Evolutionary conservation across 2,797 vertebrate species (phyloP), one percentile per base, ranked within the genome.

Genomic region (Tiaroga cobitis): DNA sequence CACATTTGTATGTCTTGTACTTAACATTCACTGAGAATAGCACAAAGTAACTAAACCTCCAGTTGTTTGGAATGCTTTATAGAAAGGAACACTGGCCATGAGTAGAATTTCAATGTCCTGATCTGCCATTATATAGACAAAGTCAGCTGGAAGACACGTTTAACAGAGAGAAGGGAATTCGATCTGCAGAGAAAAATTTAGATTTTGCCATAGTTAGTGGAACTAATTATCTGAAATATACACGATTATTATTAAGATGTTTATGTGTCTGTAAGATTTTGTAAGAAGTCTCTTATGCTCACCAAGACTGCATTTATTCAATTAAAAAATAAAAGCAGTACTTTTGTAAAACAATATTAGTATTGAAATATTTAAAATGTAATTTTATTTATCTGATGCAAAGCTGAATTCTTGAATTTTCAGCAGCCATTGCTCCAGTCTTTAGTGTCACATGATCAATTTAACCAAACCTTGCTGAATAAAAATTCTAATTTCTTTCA

Each of bases 1-100:
- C 65, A 46, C 24, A 59, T 59, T 34, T 49, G 43, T 8, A 29
- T 16, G 0, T 69, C 24, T 72, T 43, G 43, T 56, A 29, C 76
- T 65, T 65, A 80, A 80, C 56, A 85, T 85, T 85, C 77, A 26
- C 67, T 67, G 56, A 63, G 68, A 51, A 59, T 26, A 61, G 37
- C 24, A 79, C 67, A 79, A 61, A 74, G n/a, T 84, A 37, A 65
- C 49, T 79, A 39, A 43, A 39, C 49, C 67, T 81, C 13, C 19
- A 41, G 10, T 82, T 73, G 56, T 59, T 83, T 85, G 83, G 63
- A 80, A 68, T 63, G n/a, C 41, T 83, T 80, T 86, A 77, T 76
- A 32, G 63, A 80, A 77, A 85, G 32, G 61, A 85, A 76, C 46
- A n/a, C 74, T 37, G 65, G 39, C 83, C 8, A n/a, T 37, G 65